Evolutionary conservation across 2,888 invertebrate species (phyloP), one percentile per base, ranked within the genome.

Genomic region (Endotricha flammealis): DNA sequence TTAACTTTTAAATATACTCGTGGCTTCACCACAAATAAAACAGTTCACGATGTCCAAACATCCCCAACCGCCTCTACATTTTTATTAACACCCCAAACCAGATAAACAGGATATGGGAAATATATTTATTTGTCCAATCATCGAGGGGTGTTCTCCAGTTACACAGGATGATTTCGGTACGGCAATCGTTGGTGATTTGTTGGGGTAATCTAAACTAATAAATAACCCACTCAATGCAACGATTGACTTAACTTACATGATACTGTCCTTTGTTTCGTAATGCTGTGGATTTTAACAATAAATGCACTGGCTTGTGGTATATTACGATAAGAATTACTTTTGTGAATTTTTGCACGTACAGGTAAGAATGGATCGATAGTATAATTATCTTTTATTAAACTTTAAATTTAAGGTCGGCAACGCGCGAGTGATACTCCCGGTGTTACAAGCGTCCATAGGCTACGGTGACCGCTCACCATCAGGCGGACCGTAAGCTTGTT

Each of bases 41-140:
- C 13, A 13, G 4, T 9, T 8, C 13, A 28, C 7, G 7, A 22
- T 10, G n/a, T 41, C 42, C 40, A 46, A 36, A 22, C 27, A 17
- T 17, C 52, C 74, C 69, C 37, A 37, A 6, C 31, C 41, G 68
- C 73, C 85, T 57, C 79, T 80, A 85, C 83, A 85, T 85, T 85
- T 86, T 85, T 86, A 86, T 86, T 86, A 85, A 85, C 86, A 83
- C 86, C 81, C 79, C 69, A 68, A 68, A 74, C 70, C 73, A 62
- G 86, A 85, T 85, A 83, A 81, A 81, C 85, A 80, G 82, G 85
- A 85, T 82, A 85, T 75, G 73, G 81, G 73, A 85, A 82, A 83
- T 83, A 83, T 83, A 86, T 86, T 85, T 85, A 86, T 86, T 85
- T 79, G 81, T 75, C 80, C 86, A 86, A 85, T 86, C 86, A 83